Evolutionary conservation across 2,113 vertebrate species (phyloP).

Genomic region (Platysteira castanea): DNA sequence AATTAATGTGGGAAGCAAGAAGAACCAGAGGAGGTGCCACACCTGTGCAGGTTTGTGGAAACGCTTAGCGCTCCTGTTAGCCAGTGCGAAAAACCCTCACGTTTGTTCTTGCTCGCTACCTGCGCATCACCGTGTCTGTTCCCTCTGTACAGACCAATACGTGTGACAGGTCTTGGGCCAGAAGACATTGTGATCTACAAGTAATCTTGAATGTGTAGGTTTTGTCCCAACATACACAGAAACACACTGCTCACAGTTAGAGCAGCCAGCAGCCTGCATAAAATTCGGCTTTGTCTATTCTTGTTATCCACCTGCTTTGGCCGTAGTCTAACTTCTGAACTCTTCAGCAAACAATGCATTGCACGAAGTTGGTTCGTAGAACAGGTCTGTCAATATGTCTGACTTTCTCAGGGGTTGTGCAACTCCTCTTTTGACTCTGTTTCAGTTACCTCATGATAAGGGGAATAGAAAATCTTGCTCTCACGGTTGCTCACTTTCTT

Average conservation of each 20-base stretch:
- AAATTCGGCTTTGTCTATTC: not conserved
- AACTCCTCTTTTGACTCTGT: not conserved
- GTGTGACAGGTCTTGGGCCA: not conserved
- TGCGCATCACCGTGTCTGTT: fast-evolving
- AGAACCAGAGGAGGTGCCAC: not conserved
- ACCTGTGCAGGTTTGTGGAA: not conserved
- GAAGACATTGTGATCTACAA: not conserved
- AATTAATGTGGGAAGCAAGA: not conserved
- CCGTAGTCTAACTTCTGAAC: not conserved
- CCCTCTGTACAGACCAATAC: not conserved
- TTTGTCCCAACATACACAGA: not conserved
- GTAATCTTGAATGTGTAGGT: not conserved
- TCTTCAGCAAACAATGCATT: not conserved
- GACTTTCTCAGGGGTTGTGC: not conserved
- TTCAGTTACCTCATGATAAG: not conserved
- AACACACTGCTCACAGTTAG: not conserved
- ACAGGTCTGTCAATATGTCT: not conserved
- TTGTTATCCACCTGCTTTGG: not conserved
- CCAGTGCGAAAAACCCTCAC: fast-evolving
- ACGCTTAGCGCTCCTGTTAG: not conserved
- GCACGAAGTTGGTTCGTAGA: not conserved
- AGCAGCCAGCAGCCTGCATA: not conserved
- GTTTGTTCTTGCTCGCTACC: fast-evolving
- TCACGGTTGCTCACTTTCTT: not conserved
- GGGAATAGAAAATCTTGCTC: not conserved